phyloP scores from a whole-genome alignment of 2,888 invertebrate species.

The Acheta domesticus region DNA sequence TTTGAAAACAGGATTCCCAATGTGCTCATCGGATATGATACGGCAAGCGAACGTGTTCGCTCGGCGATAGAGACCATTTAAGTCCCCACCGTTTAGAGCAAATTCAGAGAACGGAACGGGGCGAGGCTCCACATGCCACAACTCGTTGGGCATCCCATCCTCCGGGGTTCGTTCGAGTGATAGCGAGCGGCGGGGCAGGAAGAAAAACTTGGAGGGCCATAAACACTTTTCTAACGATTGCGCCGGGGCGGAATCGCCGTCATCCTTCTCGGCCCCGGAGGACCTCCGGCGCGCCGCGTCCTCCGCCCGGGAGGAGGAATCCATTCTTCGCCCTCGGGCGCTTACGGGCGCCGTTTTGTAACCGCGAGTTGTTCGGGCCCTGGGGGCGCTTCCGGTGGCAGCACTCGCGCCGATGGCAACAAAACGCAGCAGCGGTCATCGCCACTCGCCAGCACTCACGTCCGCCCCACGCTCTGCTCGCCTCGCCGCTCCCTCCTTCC shows the following conservation, averaged over 20 bases:
- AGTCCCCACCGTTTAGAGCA: too few relatives aligned
- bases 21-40: too few relatives aligned
- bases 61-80: too few relatives aligned
- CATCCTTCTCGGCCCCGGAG: not conserved
- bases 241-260: not conserved
- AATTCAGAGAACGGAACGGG: too few relatives aligned
- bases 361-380: too few relatives aligned
- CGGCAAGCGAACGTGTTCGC: too few relatives aligned
- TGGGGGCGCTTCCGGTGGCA: not conserved
- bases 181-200: not conserved
- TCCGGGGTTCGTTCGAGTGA: not conserved
- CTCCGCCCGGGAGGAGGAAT: too few relatives aligned
- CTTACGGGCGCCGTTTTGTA: too few relatives aligned
- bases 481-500: too few relatives aligned
- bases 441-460: not conserved
- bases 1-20: too few relatives aligned
- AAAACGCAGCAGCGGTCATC: not conserved
- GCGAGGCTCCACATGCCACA: too few relatives aligned
- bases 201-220: not conserved
- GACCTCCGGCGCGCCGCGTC: not conserved
- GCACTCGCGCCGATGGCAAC: not conserved
- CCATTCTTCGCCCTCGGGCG: too few relatives aligned
- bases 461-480: not conserved
- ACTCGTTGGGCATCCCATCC: not conserved
- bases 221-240: constrained; percentile 4